Percentiles rank a stretch among this genome's conserved stretches.
Evolutionary conservation across 2,888 invertebrate species (phyloP).

Genomic region (Aelia acuminata): DNA sequence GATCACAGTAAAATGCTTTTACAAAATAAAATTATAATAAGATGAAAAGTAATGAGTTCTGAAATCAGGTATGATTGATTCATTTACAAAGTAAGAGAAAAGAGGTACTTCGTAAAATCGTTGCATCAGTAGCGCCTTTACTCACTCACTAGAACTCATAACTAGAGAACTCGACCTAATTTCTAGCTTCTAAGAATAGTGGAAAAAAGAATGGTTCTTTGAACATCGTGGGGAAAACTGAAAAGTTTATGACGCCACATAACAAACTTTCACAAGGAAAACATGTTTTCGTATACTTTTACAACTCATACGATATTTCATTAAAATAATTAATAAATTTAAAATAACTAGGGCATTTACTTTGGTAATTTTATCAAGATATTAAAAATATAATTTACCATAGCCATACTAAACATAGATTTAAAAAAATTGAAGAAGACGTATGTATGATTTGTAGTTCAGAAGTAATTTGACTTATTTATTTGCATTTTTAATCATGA

Average conservation of each 20-base stretch:
- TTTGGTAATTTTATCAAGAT: not conserved
- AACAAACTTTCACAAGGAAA: not conserved
- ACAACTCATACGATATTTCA: not conserved
- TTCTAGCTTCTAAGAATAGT: not conserved
- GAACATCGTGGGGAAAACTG: not conserved
- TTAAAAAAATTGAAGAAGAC: too few relatives aligned
- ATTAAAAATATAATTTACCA: too few relatives aligned
- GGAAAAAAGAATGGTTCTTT: not conserved
- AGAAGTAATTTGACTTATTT: too few relatives aligned
- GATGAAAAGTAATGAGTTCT: too few relatives aligned
- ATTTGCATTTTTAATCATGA: too few relatives aligned
- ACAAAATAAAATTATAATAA: too few relatives aligned
- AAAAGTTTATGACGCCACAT: not conserved
- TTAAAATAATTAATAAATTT: not conserved
- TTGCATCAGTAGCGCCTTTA: not conserved
- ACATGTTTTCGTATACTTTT: not conserved
- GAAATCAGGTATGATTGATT: too few relatives aligned
- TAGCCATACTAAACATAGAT: too few relatives aligned
- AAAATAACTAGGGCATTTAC: not conserved
- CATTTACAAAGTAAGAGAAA: too few relatives aligned
- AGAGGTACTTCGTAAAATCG: not conserved
- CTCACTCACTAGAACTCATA: not conserved
- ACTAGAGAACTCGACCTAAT: slow-evolving; percentile 6
- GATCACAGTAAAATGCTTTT: too few relatives aligned
- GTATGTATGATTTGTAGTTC: too few relatives aligned